Conservation (phyloP, 2,113 vertebrate species). For the Leptodactylus fuscus region DNA sequence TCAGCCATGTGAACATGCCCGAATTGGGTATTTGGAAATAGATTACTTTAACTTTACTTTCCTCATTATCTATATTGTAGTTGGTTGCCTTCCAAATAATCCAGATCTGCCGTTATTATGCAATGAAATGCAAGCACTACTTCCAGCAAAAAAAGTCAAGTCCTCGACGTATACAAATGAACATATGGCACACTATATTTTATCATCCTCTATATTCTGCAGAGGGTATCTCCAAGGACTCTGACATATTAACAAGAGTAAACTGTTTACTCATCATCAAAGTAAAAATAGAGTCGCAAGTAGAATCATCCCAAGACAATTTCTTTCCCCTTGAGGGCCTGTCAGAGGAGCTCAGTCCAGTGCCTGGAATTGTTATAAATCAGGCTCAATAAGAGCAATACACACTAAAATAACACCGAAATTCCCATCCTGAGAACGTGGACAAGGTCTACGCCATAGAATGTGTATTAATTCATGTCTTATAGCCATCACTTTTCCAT, state of each 20-base stretch:
- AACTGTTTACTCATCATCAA: slow-evolving; percentile 55
- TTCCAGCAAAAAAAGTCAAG: not conserved
- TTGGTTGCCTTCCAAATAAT: not conserved
- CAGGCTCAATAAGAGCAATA: slow-evolving; percentile 42
- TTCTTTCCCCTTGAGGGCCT: slow-evolving; percentile 44
- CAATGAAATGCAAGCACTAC: not conserved
- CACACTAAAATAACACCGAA: slow-evolving; percentile 11
- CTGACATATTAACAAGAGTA: slow-evolving; percentile 55
- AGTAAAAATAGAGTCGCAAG: slow-evolving; percentile 34
- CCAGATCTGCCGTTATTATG: not conserved
- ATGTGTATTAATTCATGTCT: slow-evolving; percentile 28
- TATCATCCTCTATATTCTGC: slow-evolving; percentile 5
- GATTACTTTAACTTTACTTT: too few relatives aligned
- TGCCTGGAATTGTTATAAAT: slow-evolving; percentile 46
- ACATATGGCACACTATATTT: slow-evolving; percentile 32
- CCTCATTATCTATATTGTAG: not conserved
- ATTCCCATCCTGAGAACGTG: slow-evolving; percentile 7
- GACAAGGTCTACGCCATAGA: slow-evolving; percentile 8
- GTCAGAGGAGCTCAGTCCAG: slow-evolving; percentile 41
- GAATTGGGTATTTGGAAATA: too few relatives aligned
- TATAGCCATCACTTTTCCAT: slow-evolving; percentile 35
- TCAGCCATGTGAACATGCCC: too few relatives aligned
- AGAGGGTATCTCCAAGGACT: slow-evolving; percentile 47
- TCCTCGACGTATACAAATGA: slow-evolving; percentile 7
- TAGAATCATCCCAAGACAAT: slow-evolving; percentile 33